phyloP scores from a whole-genome alignment of 2,888 invertebrate species.

The Ophraella communa region DNA sequence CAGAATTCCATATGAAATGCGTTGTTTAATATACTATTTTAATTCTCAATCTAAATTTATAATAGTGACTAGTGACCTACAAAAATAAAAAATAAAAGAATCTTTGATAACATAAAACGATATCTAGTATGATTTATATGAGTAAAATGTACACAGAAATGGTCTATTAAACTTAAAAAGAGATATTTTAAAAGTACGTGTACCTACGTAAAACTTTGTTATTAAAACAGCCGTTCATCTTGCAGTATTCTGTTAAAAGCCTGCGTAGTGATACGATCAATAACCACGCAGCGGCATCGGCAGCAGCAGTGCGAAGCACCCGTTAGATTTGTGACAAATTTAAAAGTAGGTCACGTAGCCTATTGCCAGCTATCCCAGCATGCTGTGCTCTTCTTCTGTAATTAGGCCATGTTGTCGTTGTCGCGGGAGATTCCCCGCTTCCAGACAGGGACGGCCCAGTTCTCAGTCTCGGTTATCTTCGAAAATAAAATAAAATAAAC shows the following conservation, averaged over 20 bases:
- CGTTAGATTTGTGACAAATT: constrained; percentile 45
- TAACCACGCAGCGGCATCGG: constrained; percentile 48
- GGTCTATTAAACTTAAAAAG: too few species aligned
- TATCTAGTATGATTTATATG: too few species aligned
- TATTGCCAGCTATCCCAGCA: constrained; percentile 32
- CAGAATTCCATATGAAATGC: too few species aligned
- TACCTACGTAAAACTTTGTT: too few species aligned
- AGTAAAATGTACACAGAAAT: too few species aligned
- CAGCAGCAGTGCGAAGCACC: constrained; percentile 12
- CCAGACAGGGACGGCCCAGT: not conserved
- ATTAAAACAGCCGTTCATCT: constrained; percentile 17
- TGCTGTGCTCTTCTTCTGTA: constrained; percentile 8
- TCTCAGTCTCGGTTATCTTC: not conserved
- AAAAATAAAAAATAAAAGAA: too few species aligned
- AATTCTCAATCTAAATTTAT: too few species aligned
- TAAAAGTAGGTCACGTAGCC: constrained; percentile 53
- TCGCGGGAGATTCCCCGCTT: constrained; percentile 13
- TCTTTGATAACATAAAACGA: too few species aligned
- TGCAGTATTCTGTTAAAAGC: constrained; percentile 38
- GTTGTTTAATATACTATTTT: too few species aligned
- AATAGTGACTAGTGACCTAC: too few species aligned
- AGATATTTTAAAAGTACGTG: too few species aligned
- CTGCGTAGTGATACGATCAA: constrained; percentile 55
- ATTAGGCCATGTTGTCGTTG: constrained; percentile 24
- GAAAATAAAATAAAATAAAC: not conserved